Evolutionary conservation across 2,888 invertebrate genomes (phyloP), one percentile per base, ranked within the genome.

Genomic region (Dolomedes plantarius): DNA sequence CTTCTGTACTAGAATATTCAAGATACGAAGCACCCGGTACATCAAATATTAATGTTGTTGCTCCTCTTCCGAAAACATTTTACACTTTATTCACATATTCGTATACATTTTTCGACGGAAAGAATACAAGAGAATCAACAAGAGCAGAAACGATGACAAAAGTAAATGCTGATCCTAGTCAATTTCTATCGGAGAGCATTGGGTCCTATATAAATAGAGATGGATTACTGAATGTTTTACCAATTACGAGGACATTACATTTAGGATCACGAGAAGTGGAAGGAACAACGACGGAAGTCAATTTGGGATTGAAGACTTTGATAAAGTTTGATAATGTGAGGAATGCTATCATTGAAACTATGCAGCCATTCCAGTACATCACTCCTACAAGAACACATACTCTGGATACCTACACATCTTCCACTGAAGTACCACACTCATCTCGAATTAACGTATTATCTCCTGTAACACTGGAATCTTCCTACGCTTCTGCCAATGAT

Each of bases 231-330:
- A 76, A 67, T n/a, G 27, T 89, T 9, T 75, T 76, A 7, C 78
- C 89, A 0, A 87, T 79, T 3, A 82, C 87, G 27, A 87, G 77
- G 56, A 89, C 86, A 5, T 82, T 89, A n/a, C 73, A 89, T 50
- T 65, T 89, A 23, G 89, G 89, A 16, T 87, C 87, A 1, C 36
- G 89, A 31, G 85, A 83, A n/a, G 46, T 88, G 9, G 88, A 86
- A 73, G 88, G 89, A 28, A 78, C 88, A n/a, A 88, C 89, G 1
- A 89, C 89, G 16, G 88, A 89, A 75, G 89, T 89, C 9, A 89
- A 89, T 78, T 62, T 89, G 9, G 88, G 86, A 9, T 72, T 89
- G 19, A 87, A 88, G 67, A 89, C 89, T 3, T 72, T 87, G 9
- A 67, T 89, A 13, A 82, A 86, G 46, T 81, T 89, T 9, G 88